These are phyloP conservation scores for Psilopogon haemacephalus DNA, from an alignment of 2,113 vertebrate species.

Conservation along the genomic window DNA sequence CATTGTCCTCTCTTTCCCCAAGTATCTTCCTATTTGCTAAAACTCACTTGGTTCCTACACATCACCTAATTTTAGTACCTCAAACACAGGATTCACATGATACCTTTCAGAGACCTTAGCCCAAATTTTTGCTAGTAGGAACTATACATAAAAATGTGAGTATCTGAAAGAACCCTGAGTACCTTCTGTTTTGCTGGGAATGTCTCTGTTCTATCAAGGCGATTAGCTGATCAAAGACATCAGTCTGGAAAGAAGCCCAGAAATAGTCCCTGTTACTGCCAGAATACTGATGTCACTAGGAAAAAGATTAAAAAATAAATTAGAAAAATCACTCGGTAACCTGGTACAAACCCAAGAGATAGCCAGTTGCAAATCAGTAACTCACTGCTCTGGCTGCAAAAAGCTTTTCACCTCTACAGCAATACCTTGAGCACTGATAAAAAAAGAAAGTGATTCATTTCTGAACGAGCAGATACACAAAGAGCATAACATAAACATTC, in stretches of 20 bases:
- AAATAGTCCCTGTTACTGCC: neutral
- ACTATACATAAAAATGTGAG: neutral
- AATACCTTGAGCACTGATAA: neutral
- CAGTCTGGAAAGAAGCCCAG: slow-evolving; percentile 37
- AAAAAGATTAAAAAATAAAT: slow-evolving; percentile 14
- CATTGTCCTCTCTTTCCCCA: neutral
- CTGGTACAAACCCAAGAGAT: neutral
- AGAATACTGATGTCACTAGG: slow-evolving; percentile 1
- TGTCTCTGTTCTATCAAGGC: neutral
- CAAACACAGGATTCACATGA: neutral
- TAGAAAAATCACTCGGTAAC: neutral
- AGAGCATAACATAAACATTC: slow-evolving; percentile 38
- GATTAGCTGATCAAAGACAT: slow-evolving; percentile 53
- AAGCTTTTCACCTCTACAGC: neutral
- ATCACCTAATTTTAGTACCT: neutral
- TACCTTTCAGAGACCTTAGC: neutral
- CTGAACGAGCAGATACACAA: slow-evolving; percentile 23
- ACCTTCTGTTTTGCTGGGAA: slow-evolving; percentile 24
- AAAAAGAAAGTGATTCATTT: slow-evolving; percentile 53
- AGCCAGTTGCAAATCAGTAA: neutral
- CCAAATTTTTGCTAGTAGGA: neutral
- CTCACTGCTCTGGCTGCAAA: neutral
- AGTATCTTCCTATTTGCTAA: neutral
- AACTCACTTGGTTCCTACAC: neutral
- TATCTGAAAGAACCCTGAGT: neutral